These are phyloP conservation scores for Ladona fulva DNA, from an alignment of 1,140 invertebrate species.

Conservation along the genomic window DNA sequence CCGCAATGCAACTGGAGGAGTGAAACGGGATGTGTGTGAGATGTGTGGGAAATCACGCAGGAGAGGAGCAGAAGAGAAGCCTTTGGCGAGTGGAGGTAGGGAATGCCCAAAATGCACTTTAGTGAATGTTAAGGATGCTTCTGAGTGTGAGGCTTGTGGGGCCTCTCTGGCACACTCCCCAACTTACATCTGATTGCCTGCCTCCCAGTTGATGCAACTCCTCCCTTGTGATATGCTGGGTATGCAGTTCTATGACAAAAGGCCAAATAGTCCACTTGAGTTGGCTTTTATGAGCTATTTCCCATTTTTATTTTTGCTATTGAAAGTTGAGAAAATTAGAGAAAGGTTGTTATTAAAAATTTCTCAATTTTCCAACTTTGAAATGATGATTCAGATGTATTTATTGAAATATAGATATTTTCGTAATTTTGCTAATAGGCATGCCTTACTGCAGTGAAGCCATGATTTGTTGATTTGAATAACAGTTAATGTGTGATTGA, in stretches of 20 bases:
- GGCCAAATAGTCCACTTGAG: constrained; percentile 3
- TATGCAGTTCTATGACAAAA: background rate
- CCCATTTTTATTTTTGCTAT: constrained; percentile 1
- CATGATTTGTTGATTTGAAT: background rate
- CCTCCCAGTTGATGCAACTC: background rate
- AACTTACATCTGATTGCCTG: constrained; percentile 53
- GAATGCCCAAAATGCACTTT: constrained; percentile 70
- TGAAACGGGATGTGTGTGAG: constrained; percentile 51
- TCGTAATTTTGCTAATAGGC: constrained; percentile 6
- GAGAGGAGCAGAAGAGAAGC: constrained; percentile 48
- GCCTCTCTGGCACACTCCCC: constrained; percentile 61
- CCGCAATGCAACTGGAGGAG: constrained; percentile 41
- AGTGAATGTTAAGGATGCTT: constrained; percentile 60
- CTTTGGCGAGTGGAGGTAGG: constrained; percentile 60
- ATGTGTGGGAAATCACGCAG: constrained; percentile 62
- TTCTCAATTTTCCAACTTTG: background rate
- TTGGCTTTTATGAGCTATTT: background rate
- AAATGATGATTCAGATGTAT: background rate
- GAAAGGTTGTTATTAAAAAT: background rate
- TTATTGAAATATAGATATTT: constrained; percentile 9
- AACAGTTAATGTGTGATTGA: too few relatives aligned
- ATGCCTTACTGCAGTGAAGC: constrained; percentile 3
- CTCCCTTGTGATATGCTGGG: constrained; percentile 7
- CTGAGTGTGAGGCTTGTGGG: constrained; percentile 56
- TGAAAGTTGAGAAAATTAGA: background rate